phyloP scores from a whole-genome alignment of 2,113 vertebrate species.

The Proterorhinus semilunaris region DNA sequence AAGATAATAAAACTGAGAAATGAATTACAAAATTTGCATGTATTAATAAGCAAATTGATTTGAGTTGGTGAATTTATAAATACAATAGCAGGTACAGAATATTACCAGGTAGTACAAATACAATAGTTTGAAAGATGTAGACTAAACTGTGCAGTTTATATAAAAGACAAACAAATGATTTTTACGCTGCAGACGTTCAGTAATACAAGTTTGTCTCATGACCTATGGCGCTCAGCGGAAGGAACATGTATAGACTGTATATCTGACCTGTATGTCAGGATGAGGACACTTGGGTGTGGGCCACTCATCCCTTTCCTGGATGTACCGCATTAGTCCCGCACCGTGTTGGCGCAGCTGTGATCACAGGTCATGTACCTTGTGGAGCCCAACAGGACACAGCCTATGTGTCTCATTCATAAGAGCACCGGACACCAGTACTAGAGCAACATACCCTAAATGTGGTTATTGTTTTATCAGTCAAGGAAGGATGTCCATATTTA shows the following conservation, averaged over 20 bases:
- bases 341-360: slow-evolving; percentile 1
- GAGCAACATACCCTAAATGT: background rate
- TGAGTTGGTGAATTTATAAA: too few species aligned
- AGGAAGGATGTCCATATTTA: slow-evolving; percentile 45
- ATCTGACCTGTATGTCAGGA: slow-evolving; percentile 8
- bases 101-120: too few species aligned
- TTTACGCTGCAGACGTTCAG: background rate
- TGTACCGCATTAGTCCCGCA: slow-evolving; percentile 50
- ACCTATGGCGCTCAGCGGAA: background rate
- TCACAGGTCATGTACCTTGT: slow-evolving; percentile 5
- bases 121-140: too few species aligned
- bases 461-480: slow-evolving; percentile 26
- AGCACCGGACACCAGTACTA: slow-evolving; percentile 35
- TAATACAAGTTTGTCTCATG: background rate
- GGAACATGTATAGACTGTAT: background rate
- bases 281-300: slow-evolving; percentile 36
- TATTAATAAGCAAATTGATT: too few species aligned
- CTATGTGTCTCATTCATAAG: slow-evolving; percentile 28
- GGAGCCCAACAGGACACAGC: slow-evolving; percentile 28
- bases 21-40: too few species aligned
- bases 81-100: too few species aligned
- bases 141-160: too few species aligned
- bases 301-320: slow-evolving; percentile 64
- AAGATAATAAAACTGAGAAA: too few species aligned
- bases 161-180: background rate